phyloP scores from a whole-genome alignment of 1,140 invertebrate species.

The Bombus impatiens region DNA sequence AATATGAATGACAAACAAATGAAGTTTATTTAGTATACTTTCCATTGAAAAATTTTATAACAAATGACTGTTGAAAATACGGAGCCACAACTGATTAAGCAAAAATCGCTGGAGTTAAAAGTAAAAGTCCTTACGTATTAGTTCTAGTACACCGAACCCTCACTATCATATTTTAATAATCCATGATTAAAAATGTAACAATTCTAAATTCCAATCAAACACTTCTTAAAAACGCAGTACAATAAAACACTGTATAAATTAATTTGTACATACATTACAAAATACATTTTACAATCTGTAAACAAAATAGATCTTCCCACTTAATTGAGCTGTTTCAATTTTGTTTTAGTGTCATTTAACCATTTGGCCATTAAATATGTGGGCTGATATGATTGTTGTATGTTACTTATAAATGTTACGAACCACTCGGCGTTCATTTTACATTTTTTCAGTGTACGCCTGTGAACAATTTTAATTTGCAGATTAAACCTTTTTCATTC shows the following conservation, averaged over 20 bases:
- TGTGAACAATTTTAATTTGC: neutral
- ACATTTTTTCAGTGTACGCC: neutral
- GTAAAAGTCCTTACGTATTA: neutral
- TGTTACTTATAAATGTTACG: neutral
- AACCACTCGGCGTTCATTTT: neutral
- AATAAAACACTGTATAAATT: neutral
- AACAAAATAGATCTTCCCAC: neutral
- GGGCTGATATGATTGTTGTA: neutral
- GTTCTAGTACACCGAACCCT: neutral
- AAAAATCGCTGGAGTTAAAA: neutral
- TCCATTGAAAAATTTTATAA: too few relatives aligned
- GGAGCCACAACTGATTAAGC: neutral
- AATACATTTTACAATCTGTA: neutral
- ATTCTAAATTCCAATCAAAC: neutral
- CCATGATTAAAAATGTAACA: neutral
- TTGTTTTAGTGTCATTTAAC: neutral
- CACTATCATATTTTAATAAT: neutral
- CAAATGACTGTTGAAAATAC: too few relatives aligned
- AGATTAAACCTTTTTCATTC: too few relatives aligned
- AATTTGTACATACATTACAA: neutral
- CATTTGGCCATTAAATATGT: neutral
- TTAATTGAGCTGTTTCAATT: neutral
- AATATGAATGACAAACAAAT: too few relatives aligned
- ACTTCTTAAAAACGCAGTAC: neutral
- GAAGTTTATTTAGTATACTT: too few relatives aligned